Base-by-base conservation (phyloP, 2,888 invertebrate genomes). In the Teinopalpus imperialis region DNA sequence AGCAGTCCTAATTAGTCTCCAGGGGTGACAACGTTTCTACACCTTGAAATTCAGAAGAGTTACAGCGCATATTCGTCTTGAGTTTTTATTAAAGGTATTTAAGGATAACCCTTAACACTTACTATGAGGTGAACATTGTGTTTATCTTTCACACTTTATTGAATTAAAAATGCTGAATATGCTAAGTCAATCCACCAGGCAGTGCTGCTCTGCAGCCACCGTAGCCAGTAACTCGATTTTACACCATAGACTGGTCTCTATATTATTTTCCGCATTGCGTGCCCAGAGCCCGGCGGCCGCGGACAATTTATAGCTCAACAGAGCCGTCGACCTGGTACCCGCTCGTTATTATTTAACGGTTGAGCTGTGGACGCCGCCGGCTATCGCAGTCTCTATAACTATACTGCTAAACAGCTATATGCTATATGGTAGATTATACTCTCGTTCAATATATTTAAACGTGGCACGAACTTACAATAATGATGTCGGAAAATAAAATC, bases 201-300 rank as follows among this genome's bases (percentile, higher is more conserved):
- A 21, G 21, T 9, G 14, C 18, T 12, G 18, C 13, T 12, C 6
- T 24, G 2, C 36, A 24, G 24, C 36, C 5, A 2, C 9, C 10
- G 26, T 6, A 13, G 34, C 20, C n/a, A 20, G 41, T 24, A 41
- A 41, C 18, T 24, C 26, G 27, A 27, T 40, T 40, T 23, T 27
- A 9, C 26, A 14, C 7, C 14, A 10, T 43, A 35, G 13, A 29
- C 29, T n/a, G 16, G 43, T 5, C 14, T 13, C 43, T 43, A 12
- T 43, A 29, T 69, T 77, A 86, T 80, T 85, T 87, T 86, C 87
- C 87, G 86, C 85, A 80, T 85, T 86, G 87, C 86, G 86, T 85
- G 86, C 81, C 76, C 71, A 77, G 77, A 77, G 86, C 83, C 86
- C 82, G 75, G 69, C 71, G 86, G 87, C 86, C 70, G 68, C 74